A percentile compares a stretch with the other conserved stretches of the same genome.
Conservation (phyloP, 2,113 vertebrate species). For the Speoplatyrhinus poulsoni region DNA sequence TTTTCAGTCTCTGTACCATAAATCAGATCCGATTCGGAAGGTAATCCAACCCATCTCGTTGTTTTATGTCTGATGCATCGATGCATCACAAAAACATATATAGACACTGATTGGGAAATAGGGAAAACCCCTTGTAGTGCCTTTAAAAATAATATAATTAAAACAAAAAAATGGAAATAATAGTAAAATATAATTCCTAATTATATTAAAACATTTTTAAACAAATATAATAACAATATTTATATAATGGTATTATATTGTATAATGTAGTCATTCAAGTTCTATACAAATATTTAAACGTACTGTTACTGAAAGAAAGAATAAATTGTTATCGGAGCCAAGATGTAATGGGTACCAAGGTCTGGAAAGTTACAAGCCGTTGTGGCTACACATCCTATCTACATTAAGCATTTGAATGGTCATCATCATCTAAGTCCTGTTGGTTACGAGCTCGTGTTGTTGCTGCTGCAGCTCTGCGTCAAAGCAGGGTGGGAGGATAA, state of each 20-base stretch:
- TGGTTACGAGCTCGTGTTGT: constrained; percentile 2
- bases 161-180: too few relatives aligned
- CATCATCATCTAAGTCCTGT: constrained; percentile 11
- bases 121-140: too few relatives aligned
- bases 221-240: too few relatives aligned
- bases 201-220: too few relatives aligned
- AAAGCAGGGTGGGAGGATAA: not conserved
- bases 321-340: constrained; percentile 16
- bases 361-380: constrained; percentile 21
- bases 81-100: too few relatives aligned
- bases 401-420: constrained; percentile 16
- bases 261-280: not conserved
- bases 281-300: not conserved
- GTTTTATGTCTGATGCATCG: too few relatives aligned
- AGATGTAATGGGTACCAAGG: constrained; percentile 40
- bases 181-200: too few relatives aligned
- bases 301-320: not conserved
- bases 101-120: too few relatives aligned
- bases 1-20: too few relatives aligned
- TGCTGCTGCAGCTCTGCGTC: constrained; percentile 7
- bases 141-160: too few relatives aligned
- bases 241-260: not conserved
- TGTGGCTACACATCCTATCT: constrained; percentile 18
- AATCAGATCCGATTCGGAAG: too few relatives aligned
- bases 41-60: too few relatives aligned